Percentiles rank a stretch among this genome's conserved stretches.
Evolutionary conservation across 2,888 invertebrate species (phyloP).

Genomic region (Chironomus tentans): DNA sequence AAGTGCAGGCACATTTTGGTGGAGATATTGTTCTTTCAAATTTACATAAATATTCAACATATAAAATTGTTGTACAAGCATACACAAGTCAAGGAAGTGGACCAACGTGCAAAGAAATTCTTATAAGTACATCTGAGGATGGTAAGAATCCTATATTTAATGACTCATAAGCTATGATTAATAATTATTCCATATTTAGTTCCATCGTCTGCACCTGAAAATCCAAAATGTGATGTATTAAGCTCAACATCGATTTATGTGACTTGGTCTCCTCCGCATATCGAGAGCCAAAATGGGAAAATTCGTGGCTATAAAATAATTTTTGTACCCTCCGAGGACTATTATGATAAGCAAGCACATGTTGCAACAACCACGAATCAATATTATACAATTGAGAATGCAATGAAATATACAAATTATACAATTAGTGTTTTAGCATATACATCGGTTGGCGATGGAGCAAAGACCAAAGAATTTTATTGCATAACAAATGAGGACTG

Average conservation of each 20-base stretch:
- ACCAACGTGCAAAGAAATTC: conserved; percentile 70
- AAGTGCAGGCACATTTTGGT: conserved; percentile 62
- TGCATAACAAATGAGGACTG: conserved; percentile 87
- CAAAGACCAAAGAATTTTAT: conserved; percentile 70
- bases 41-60: conserved; percentile 67
- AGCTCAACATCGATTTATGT: conserved; percentile 78
- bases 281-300: conserved; percentile 73
- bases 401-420: conserved; percentile 84
- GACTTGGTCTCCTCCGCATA: conserved; percentile 74
- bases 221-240: conserved; percentile 69
- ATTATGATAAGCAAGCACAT: conserved; percentile 67
- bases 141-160: conserved; percentile 45
- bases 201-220: conserved; percentile 76
- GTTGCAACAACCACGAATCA: conserved; percentile 55
- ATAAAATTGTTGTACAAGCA: conserved; percentile 75
- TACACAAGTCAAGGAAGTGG: conserved; percentile 81
- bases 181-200: conserved; percentile 46
- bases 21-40: conserved; percentile 59
- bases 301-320: conserved; percentile 79
- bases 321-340: conserved; percentile 67
- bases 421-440: conserved; percentile 83
- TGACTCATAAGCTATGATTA: not conserved
- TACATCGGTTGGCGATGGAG: conserved; percentile 83
- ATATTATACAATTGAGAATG: conserved; percentile 53
- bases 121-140: conserved; percentile 74